Base-by-base conservation (phyloP, 92 coral and sea anemone genomes). In the Parazoanthus darwini region DNA sequence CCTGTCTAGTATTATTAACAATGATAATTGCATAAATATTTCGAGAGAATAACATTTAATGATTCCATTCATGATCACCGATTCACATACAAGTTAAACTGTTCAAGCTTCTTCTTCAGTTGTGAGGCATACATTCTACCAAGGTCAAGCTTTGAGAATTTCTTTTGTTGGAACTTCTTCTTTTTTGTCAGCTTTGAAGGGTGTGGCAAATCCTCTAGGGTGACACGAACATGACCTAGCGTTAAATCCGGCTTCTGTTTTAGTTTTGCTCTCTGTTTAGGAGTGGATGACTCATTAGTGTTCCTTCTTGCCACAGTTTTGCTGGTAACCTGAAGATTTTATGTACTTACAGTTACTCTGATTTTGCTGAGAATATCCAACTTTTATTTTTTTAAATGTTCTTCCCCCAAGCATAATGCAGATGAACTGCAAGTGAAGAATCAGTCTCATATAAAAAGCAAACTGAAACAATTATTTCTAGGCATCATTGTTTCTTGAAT, bases 101-200 rank as follows among this genome's bases (percentile, higher is more conserved):
- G 65, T 6, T 72, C 87, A 71, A 70, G 78, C 87, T 84, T 84
- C 65, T 73, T 84, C 74, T 84, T 84, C 66, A 84, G 25, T 26
- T 84, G 79, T 46, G 87, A 84, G 51, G 78, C 79, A 51, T 84
- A 84, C 79, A 71, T 37, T 80, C 63, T 80, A 74, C 87, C 87
- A 15, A 71, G 79, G 67, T 84, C 78, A 71, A 84, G 78, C 66
- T 70, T 84, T 29, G 87, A 84, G 35, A 42, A 70, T 72, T 84
- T 84, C 78, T 84, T 84, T 46, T 84, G 87, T 46, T 70, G 79
- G 43, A 37, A 48, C 22, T 71, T 84, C 68, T 70, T 83, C 79
- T 54, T 84, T 84, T 84, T 84, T 39, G 42, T 84, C 16, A 84
- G 46, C 35, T 84, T 84, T 84, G 87, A 84, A 68, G 87, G 87